Evolutionary conservation across 1,140 invertebrate genomes (phyloP).

Genomic region (Drosophila kurseongensis): DNA sequence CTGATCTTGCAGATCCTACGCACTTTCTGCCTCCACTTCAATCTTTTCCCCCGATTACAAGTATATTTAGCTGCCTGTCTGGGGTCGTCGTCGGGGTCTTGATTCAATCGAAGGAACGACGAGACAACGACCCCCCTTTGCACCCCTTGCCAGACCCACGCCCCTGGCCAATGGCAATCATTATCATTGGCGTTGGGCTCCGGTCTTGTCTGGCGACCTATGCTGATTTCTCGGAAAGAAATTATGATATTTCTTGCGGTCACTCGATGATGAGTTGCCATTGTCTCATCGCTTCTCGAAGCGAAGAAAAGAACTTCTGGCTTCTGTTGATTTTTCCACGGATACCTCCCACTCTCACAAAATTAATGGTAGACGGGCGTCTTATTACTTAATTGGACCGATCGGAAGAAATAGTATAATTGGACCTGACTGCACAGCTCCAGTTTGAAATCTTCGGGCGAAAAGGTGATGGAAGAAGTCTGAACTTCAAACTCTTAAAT

Average conservation of each 20-base stretch:
- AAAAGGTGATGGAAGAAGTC: not conserved
- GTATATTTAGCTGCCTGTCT: slow-evolving; percentile 72
- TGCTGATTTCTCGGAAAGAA: slow-evolving; percentile 76
- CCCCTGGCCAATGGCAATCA: slow-evolving; percentile 59
- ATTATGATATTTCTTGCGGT: slow-evolving; percentile 70
- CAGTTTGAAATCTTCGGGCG: slow-evolving; percentile 4
- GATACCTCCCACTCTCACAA: slow-evolving; percentile 25
- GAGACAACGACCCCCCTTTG: slow-evolving; percentile 27
- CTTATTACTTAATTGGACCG: slow-evolving; percentile 43
- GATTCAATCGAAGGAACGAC: slow-evolving; percentile 67
- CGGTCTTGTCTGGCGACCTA: slow-evolving; percentile 64
- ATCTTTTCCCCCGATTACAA: slow-evolving; percentile 59
- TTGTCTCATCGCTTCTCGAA: slow-evolving; percentile 33
- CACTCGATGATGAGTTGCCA: slow-evolving; percentile 49
- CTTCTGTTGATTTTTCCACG: slow-evolving; percentile 24
- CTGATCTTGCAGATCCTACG: slow-evolving; percentile 66
- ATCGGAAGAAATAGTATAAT: slow-evolving; percentile 21
- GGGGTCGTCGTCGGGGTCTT: slow-evolving; percentile 74
- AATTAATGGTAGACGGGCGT: slow-evolving; percentile 19
- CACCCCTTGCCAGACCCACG: slow-evolving; percentile 17
- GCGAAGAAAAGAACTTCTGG: slow-evolving; percentile 18
- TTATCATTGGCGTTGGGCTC: slow-evolving; percentile 64
- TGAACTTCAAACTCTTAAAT: not conserved
- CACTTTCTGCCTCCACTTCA: slow-evolving; percentile 40
- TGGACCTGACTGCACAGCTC: slow-evolving; percentile 9